Evolutionary conservation across 2,113 vertebrate genomes (phyloP), one percentile per base, ranked within the genome.

Genomic region (Blennius ocellaris): DNA sequence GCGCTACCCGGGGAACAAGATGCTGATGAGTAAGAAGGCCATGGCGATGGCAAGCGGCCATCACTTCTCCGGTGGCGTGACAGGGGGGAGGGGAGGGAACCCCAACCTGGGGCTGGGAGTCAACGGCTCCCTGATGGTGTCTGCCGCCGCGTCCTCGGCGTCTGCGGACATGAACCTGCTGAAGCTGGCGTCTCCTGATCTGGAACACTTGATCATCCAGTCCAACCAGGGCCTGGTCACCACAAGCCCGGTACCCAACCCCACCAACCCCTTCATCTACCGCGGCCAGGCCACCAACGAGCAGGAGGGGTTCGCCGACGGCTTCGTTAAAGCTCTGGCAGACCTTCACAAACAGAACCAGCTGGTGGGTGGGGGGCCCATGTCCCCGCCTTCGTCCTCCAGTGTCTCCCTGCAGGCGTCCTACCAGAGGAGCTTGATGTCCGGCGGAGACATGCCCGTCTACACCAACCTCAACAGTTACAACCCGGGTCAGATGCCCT

Each of bases 291-390:
- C 94, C 7, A 95, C 94, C 59, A 96, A 97, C 63, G 96, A 98
- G 84, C 96, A 98, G 84, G 96, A 97, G 79, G 89, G 89, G 3
- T 98, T 98, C 78, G 96, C 97, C 5, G 97, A 97, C 50, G 97
- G 97, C 11, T 98, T 98, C 69, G 96, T 97, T 0, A 97, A 97
- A 75, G 97, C 97, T 0, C 87, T 98, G 59, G 97, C 97, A 55
- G 97, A 98, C 68, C 94, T 98, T 15, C 96, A 98, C 92, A 96
- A 97, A 87, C 96, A 97, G 93, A 97, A 96, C 88, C 96, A 97
- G 91, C 85, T 98, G 36, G 81, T 91, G 2, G 89, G 86, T 47
- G 67, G 83, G 0, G 71, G 79, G 3, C 61, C 76, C 47, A 83
- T 86, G 83, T 87, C 90, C 1, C 87, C 90, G 0, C 54, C 85